These are phyloP conservation scores for Nemoura dubitans DNA, from an alignment of 2,888 invertebrate species.

Conservation along the genomic window DNA sequence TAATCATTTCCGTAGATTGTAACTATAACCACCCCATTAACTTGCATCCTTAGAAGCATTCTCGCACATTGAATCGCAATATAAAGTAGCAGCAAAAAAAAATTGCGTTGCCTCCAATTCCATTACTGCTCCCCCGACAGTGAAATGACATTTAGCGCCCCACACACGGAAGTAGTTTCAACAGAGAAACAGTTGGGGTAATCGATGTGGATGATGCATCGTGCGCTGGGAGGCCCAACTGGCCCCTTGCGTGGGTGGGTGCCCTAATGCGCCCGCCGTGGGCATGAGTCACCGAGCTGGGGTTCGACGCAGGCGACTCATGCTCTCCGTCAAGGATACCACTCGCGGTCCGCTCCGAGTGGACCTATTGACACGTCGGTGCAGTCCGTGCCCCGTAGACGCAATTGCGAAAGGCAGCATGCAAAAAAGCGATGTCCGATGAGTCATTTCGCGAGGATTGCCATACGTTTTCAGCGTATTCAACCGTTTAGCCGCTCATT, in stretches of 20 bases:
- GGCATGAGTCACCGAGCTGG: background rate
- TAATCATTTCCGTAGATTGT: too few species aligned
- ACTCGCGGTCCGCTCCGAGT: background rate
- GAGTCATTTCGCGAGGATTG: too few species aligned
- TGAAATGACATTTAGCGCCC: background rate
- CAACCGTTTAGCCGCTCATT: too few species aligned
- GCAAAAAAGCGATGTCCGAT: too few species aligned
- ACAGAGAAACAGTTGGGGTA: conserved; percentile 8
- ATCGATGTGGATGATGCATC: conserved; percentile 23
- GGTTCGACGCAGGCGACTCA: background rate
- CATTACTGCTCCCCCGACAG: background rate
- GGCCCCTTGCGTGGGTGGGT: background rate
- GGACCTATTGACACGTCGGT: background rate
- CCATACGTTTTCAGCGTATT: too few species aligned
- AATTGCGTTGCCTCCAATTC: too few species aligned
- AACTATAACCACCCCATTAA: background rate
- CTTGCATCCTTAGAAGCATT: background rate
- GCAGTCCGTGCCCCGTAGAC: background rate
- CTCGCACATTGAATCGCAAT: background rate
- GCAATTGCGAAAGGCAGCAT: background rate
- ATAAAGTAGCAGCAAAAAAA: background rate
- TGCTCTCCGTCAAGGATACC: background rate
- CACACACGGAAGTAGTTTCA: background rate
- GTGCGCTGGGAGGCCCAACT: background rate
- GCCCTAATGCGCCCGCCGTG: background rate